phyloP scores from a whole-genome alignment of 2,888 invertebrate species.

The Diplolepis rosae region DNA sequence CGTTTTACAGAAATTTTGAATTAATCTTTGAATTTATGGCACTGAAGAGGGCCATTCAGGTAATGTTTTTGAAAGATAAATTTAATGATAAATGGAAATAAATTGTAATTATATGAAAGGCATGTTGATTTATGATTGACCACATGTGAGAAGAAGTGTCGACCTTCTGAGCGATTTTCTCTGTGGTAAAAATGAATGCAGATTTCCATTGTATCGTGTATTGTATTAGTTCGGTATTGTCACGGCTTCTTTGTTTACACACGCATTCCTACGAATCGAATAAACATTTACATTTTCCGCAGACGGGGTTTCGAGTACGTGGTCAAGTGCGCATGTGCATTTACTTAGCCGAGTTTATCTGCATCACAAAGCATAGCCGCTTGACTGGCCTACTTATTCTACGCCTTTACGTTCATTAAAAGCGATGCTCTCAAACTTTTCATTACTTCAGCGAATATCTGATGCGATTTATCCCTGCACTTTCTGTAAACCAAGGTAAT shows the following conservation, averaged over 20 bases:
- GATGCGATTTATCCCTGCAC: background rate
- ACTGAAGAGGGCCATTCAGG: no score
- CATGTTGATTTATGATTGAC: no score
- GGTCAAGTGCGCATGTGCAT: slow-evolving; percentile 24
- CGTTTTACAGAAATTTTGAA: no score
- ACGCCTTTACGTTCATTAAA: slow-evolving; percentile 49
- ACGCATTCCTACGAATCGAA: slow-evolving; percentile 22
- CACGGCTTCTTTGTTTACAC: slow-evolving; percentile 30
- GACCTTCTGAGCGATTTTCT: slow-evolving; percentile 8
- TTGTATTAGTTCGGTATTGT: slow-evolving; percentile 4
- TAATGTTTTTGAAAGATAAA: no score
- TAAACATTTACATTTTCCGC: slow-evolving; percentile 23
- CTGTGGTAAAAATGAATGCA: slow-evolving; percentile 18
- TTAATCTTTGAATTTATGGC: no score
- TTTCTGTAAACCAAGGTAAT: slow-evolving; percentile 3
- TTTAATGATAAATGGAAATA: no score
- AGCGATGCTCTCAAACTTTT: background rate
- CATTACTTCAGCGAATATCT: slow-evolving; percentile 2
- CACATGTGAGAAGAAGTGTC: background rate
- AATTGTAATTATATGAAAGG: no score
- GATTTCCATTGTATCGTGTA: slow-evolving; percentile 12
- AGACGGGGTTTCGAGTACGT: slow-evolving; percentile 9
- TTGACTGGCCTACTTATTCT: slow-evolving; percentile 59
- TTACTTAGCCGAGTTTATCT: slow-evolving; percentile 45
- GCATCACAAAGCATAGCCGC: slow-evolving; percentile 58